Conservation (phyloP, 2,888 invertebrate genomes). For the Pristionchus fissidentatus region DNA sequence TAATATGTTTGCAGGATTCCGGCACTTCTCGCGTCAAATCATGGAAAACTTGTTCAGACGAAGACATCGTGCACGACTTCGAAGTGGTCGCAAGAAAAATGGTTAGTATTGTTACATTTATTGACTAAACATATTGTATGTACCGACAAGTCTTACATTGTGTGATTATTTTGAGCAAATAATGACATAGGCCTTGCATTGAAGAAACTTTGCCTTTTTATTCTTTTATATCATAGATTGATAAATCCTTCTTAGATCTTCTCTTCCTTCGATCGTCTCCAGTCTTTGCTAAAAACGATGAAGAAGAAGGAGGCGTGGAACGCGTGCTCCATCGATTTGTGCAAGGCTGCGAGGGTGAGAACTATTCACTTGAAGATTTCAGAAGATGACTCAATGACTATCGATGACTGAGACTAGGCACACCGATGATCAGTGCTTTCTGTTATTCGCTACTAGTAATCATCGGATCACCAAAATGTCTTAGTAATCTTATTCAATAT, state of each 20-base stretch:
- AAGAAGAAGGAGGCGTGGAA: conserved; percentile 89
- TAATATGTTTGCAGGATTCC: not conserved
- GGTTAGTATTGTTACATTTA: conserved; percentile 47
- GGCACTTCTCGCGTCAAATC: conserved; percentile 41
- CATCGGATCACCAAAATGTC: no score
- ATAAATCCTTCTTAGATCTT: conserved; percentile 54
- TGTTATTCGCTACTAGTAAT: no score
- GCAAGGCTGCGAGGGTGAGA: conserved; percentile 86
- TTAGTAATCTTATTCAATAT: no score
- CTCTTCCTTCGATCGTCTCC: conserved; percentile 63
- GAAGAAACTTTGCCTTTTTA: no score
- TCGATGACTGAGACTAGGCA: no score
- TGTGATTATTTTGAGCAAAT: no score
- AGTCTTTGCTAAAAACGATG: conserved; percentile 69
- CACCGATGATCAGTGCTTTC: no score
- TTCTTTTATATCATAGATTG: no score
- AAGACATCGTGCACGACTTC: conserved; percentile 63
- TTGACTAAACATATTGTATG: no score
- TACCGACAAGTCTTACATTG: conserved; percentile 32
- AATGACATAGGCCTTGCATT: no score
- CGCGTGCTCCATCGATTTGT: conserved; percentile 86
- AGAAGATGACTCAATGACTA: no score
- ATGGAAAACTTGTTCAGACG: conserved; percentile 54
- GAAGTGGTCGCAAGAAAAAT: conserved; percentile 69
- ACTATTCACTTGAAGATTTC: not conserved